phyloP scores from a whole-genome alignment of 2,888 invertebrate genomes.

The Parascotia fuliginaria region DNA sequence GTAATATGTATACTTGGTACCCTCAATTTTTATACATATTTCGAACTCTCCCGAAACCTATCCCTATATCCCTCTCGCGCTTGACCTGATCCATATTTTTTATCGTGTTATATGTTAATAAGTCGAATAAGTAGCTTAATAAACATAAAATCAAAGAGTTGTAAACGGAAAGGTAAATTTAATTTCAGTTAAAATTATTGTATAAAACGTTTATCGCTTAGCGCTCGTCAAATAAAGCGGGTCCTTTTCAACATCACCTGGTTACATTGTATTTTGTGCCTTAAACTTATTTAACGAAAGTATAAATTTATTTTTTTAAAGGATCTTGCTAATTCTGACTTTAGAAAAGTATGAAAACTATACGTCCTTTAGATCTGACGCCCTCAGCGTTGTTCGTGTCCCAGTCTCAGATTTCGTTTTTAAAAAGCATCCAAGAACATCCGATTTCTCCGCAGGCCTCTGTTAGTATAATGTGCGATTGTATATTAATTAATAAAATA shows the following conservation, averaged over 20 bases:
- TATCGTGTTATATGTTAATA: conserved; percentile 2
- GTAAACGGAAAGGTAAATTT: conserved; percentile 11
- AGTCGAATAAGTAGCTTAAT: conserved; percentile 7
- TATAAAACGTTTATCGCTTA: conserved; percentile 31
- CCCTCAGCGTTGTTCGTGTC: conserved; percentile 51
- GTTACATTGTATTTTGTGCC: conserved; percentile 9
- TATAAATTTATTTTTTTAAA: not conserved
- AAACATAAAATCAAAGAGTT: conserved; percentile 12
- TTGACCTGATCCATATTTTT: not conserved
- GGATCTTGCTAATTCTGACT: conserved; percentile 11
- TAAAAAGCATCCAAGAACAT: conserved; percentile 55
- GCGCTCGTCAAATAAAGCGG: conserved; percentile 18
- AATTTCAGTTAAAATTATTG: conserved; percentile 8
- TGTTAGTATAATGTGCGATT: conserved; percentile 47
- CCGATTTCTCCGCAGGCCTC: conserved; percentile 49
- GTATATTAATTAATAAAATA: conserved; percentile 41
- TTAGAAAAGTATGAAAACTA: conserved; percentile 28
- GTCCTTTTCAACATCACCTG: conserved; percentile 7
- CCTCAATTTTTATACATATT: too few relatives aligned
- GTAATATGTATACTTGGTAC: too few relatives aligned
- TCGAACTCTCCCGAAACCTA: too few relatives aligned
- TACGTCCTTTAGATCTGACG: conserved; percentile 46
- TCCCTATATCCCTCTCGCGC: not conserved
- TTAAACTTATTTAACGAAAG: not conserved
- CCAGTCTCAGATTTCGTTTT: conserved; percentile 53